Percentiles rank a stretch among this genome's conserved stretches.
Evolutionary conservation across 1,140 invertebrate species (phyloP).

Genomic region (Sarcophaga bullata): DNA sequence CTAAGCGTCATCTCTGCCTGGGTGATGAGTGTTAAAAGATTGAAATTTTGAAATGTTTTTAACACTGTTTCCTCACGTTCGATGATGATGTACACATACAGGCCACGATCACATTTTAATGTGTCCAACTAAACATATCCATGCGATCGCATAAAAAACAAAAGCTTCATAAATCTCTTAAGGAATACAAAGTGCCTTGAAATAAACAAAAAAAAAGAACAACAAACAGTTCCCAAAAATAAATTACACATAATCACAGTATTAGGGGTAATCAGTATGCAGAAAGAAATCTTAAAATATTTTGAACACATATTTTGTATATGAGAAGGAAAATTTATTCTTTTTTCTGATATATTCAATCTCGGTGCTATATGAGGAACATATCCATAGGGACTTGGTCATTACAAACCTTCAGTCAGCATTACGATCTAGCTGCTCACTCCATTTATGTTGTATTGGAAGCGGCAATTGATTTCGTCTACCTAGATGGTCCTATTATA

Average conservation of each 20-base stretch:
- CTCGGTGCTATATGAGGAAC: too few species aligned
- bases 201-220: background rate
- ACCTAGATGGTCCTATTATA: too few species aligned
- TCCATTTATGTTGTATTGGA: too few species aligned
- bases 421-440: too few species aligned
- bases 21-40: slow-evolving; percentile 36
- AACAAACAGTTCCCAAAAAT: background rate
- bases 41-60: slow-evolving; percentile 4
- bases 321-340: too few species aligned
- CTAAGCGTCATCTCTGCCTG: background rate
- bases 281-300: background rate
- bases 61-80: background rate
- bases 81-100: slow-evolving; percentile 15
- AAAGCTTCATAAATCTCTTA: slow-evolving; percentile 30
- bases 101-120: slow-evolving; percentile 28
- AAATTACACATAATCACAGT: background rate
- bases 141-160: background rate
- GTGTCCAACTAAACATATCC: background rate
- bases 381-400: too few species aligned
- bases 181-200: background rate
- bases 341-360: too few species aligned
- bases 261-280: background rate
- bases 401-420: too few species aligned
- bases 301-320: too few species aligned
- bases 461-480: too few species aligned